A percentile compares a stretch with the other conserved stretches of the same genome.
These are phyloP conservation scores for Podargus strigoides DNA, from an alignment of 2,797 vertebrate genomes.

Conservation along the genomic window DNA sequence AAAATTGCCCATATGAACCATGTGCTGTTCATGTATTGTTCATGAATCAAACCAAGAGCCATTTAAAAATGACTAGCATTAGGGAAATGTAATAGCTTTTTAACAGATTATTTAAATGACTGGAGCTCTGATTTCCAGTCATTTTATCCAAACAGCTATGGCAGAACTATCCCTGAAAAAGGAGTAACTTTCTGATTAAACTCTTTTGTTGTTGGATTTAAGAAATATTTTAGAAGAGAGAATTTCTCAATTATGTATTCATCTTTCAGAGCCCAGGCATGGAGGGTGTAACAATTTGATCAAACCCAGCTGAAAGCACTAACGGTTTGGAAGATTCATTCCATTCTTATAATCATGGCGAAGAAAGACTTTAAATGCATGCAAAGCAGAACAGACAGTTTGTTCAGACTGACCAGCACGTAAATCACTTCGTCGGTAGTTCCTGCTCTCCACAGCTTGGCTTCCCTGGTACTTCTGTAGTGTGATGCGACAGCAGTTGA, in stretches of 20 bases:
- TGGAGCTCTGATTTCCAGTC: slow-evolving; percentile 47
- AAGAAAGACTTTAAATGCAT: neutral
- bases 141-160: slow-evolving; percentile 45
- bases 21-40: slow-evolving; percentile 56
- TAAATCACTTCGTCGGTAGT: neutral
- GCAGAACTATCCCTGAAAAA: slow-evolving; percentile 41
- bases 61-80: slow-evolving; percentile 56
- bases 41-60: slow-evolving; percentile 47
- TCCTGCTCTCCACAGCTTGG: neutral
- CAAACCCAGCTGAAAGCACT: slow-evolving; percentile 10
- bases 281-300: neutral
- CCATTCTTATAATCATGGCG: neutral
- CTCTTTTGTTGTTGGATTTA: slow-evolving; percentile 50
- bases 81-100: slow-evolving; percentile 58
- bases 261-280: neutral
- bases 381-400: neutral
- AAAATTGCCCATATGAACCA: slow-evolving; percentile 55
- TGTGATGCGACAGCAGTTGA: rapidly evolving
- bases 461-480: neutral
- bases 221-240: slow-evolving; percentile 48
- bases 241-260: slow-evolving; percentile 52
- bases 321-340: neutral
- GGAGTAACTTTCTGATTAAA: slow-evolving; percentile 54
- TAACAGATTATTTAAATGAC: slow-evolving; percentile 66
- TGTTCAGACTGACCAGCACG: neutral